phyloP scores from a whole-genome alignment of 2,888 invertebrate genomes.

The Chydorus sphaericus region DNA sequence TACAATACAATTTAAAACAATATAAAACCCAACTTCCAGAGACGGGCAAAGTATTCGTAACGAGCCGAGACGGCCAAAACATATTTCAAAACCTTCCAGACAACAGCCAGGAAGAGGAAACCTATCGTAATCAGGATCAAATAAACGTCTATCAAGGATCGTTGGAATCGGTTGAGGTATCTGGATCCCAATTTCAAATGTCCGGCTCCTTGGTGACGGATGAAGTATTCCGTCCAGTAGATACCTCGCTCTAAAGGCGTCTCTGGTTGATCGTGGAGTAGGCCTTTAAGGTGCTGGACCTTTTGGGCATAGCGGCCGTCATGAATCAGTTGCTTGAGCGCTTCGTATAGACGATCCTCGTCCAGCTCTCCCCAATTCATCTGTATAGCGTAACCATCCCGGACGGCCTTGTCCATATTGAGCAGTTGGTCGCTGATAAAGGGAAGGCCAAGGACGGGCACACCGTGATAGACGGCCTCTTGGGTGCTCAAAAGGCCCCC shows the following conservation, averaged over 20 bases:
- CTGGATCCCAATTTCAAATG: slow-evolving; percentile 20
- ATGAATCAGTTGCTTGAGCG: not conserved
- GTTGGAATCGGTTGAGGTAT: slow-evolving; percentile 20
- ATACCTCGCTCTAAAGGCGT: slow-evolving; percentile 25
- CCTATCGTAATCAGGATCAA: not conserved
- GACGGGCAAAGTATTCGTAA: not conserved
- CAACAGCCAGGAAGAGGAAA: not conserved
- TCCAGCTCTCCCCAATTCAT: slow-evolving; percentile 11
- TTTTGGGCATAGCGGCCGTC: not conserved
- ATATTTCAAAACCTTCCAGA: not conserved
- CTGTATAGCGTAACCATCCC: slow-evolving; percentile 16
- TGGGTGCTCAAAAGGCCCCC: slow-evolving; percentile 28
- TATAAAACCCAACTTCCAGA: not conserved
- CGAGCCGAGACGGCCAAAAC: not conserved
- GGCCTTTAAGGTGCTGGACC: slow-evolving; percentile 6
- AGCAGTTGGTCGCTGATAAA: slow-evolving; percentile 19
- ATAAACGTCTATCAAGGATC: slow-evolving; percentile 21
- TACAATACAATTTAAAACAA: not conserved
- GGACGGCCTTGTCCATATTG: slow-evolving; percentile 19
- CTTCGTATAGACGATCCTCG: not conserved
- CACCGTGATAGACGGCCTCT: slow-evolving; percentile 24
- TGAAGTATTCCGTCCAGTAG: slow-evolving; percentile 28
- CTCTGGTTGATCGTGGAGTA: slow-evolving; percentile 22
- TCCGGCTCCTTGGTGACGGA: slow-evolving; percentile 25
- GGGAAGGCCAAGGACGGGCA: slow-evolving; percentile 20